Base-by-base conservation (phyloP, 2,888 invertebrate genomes). In the Ormyrus thymus region DNA sequence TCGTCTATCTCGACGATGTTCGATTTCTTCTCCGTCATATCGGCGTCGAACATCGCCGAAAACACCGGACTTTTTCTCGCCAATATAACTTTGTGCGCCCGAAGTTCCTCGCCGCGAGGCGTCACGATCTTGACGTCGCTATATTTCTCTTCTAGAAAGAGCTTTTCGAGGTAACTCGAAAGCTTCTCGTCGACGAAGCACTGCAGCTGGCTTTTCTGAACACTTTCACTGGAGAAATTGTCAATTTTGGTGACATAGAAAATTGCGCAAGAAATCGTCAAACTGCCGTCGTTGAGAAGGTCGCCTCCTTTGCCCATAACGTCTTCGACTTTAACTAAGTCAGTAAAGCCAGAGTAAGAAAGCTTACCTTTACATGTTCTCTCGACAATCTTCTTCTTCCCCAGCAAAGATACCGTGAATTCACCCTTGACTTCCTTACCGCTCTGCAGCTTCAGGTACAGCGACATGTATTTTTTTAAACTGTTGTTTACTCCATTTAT, bases 261-360 rank as follows among this genome's bases (percentile, higher is more conserved):
- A n/a, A 75, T 10, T 11, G 66, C 75, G 68, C 75, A 75, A 13
- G 7, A 45, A 7, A 75, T 29, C 7, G 66, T 68, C 45, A 75
- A 56, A 0, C 29, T 8, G 15, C 61, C 68, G 6, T 59, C n/a
- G 7, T 0, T 11, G 3, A 59, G 53, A 13, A 68, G 11, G 1
- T 11, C 43, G n/a, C 43, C 50, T 0, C 8, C 11, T 0, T 11
- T 29, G 1, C 53, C 68, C 8, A 3, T 15, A 10, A 73, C 11
- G 3, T 53, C 7, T n/a, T 75, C 75, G 11, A 7, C 11, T 43
- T 66, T 58, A 4, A 45, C 3, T 11, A 75, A 75, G 4, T 43
- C 15, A 6, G 75, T 59, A 13, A 66, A 75, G n/a, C 75, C 75
- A 58, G 59, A 75, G 53, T 53, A 51, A 1, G 68, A 45, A 8